Evolutionary conservation across 2,888 invertebrate species (phyloP).

Genomic region (Tetragnatha montana): DNA sequence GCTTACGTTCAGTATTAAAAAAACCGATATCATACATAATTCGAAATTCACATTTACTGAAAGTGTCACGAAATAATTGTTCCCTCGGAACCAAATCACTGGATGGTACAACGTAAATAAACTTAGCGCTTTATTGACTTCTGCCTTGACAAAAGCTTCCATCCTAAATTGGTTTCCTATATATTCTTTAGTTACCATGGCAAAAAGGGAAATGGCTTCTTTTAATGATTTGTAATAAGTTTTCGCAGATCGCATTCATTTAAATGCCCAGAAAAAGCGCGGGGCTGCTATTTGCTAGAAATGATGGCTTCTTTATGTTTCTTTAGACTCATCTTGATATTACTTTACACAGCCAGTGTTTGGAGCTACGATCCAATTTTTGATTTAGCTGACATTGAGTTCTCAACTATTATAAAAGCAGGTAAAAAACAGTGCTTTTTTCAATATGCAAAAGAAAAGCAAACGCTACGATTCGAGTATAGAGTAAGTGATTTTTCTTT

Average conservation of each 20-base stretch:
- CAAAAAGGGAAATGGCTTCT: not conserved
- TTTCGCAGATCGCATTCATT: not conserved
- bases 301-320: not conserved
- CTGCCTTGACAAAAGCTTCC: not conserved
- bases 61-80: not conserved
- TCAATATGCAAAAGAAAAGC: slow-evolving; percentile 81
- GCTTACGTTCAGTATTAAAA: no score
- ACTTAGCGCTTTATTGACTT: slow-evolving; percentile 23
- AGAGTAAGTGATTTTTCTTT: slow-evolving; percentile 78
- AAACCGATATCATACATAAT: no score
- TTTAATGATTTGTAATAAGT: not conserved
- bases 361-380: slow-evolving; percentile 26
- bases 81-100: slow-evolving; percentile 1
- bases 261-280: no score
- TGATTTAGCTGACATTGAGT: slow-evolving; percentile 48
- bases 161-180: not conserved
- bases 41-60: no score
- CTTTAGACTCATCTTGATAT: not conserved
- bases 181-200: slow-evolving; percentile 24
- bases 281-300: not conserved
- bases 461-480: slow-evolving; percentile 87
- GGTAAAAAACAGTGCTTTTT: slow-evolving; percentile 87
- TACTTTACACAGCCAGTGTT: not conserved
- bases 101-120: slow-evolving; percentile 17
- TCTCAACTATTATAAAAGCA: slow-evolving; percentile 79